Evolutionary conservation across 1,140 invertebrate genomes (phyloP), one percentile per base, ranked within the genome.

Genomic region (Drosophila saltans): DNA sequence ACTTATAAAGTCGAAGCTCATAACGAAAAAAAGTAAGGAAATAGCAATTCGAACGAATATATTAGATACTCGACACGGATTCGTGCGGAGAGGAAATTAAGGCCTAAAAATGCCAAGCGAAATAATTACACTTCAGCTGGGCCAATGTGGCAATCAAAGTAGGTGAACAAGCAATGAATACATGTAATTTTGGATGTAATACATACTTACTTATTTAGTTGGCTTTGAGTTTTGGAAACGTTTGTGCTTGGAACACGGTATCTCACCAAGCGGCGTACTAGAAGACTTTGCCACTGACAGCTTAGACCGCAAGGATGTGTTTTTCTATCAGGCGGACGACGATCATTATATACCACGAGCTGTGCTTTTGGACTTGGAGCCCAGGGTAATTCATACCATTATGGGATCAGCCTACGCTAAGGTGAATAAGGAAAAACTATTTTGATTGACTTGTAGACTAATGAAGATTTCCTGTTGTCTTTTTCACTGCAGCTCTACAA

Each of bases 171-270:
- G 45, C 45, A 41, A 39, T 8, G 39, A 48, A 39, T 10, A 4
- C 21, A 8, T 41, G 16, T 45, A 58, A 28, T 3, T 41, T 9
- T 64, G 0, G 6, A 48, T 9, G 24, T 24, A 48, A 24, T 1
- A 48, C 3, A 9, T 21, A 3, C 8, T 2, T 8, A 9, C 21
- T 21, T 58, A 11, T 26, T 2, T 91, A 99, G 98, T 99, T 96
- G 99, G 99, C 26, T 99, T 99, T 93, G 98, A 99, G 92, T 99
- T 99, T 94, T 99, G 99, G 99, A 99, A 99, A 91, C 97, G 98
- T 88, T 93, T 99, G 16, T 99, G 99, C 93, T 94, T 96, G 39
- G 99, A 99, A 92, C 99, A 99, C 94, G 99, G 98, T 7, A 99
- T 99, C 76, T 99, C 96, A 90, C 97, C 98, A 2, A 98, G 98